Conservation (phyloP, 2,797 vertebrate species). For the Ctenosaura bakeri region DNA sequence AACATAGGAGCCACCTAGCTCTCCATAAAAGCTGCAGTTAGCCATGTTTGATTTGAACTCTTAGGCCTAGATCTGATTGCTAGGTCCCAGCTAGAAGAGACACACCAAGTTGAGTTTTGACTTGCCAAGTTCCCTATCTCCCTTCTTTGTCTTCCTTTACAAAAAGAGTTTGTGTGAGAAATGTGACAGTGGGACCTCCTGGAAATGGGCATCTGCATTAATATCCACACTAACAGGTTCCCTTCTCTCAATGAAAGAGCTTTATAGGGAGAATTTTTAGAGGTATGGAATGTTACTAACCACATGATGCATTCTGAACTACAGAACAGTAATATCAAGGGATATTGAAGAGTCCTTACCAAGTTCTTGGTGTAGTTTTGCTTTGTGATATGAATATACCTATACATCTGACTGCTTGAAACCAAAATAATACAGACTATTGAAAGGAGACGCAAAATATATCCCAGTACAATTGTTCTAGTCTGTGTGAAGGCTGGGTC, state of each 20-base stretch:
- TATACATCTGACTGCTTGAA: slow-evolving; percentile 73
- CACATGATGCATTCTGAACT: not conserved
- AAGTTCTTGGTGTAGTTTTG: slow-evolving; percentile 80
- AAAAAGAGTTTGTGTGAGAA: not conserved
- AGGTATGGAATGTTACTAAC: not conserved
- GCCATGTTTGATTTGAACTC: too few species aligned
- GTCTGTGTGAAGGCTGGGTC: slow-evolving; percentile 68
- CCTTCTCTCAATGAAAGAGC: not conserved
- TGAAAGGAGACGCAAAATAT: slow-evolving; percentile 71
- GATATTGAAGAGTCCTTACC: slow-evolving; percentile 71
- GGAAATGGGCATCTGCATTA: not conserved
- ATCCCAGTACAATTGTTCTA: slow-evolving; percentile 72
- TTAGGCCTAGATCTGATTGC: not conserved
- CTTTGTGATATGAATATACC: slow-evolving; percentile 74
- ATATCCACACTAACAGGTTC: not conserved
- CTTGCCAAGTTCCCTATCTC: not conserved
- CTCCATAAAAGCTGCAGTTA: too few species aligned
- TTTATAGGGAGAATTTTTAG: too few species aligned
- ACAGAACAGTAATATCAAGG: not conserved
- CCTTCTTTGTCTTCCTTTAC: not conserved
- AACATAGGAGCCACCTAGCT: too few species aligned
- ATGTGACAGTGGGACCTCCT: not conserved
- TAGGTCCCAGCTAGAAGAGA: not conserved
- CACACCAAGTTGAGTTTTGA: too few species aligned
- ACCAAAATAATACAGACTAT: slow-evolving; percentile 67